Conservation (phyloP, 2,113 vertebrate genomes). For the Oceanites oceanicus region DNA sequence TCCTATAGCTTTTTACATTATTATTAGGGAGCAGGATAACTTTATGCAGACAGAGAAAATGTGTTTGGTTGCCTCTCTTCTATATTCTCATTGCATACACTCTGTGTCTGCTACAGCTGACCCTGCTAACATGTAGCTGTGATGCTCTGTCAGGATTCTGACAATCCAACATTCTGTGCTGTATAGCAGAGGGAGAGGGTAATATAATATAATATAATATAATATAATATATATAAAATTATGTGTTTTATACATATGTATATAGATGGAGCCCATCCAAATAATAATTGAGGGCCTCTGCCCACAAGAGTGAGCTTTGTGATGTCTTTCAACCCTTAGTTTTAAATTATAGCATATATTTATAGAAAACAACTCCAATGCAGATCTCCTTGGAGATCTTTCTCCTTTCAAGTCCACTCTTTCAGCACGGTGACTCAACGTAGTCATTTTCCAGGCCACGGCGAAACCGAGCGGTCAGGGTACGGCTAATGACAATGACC, state of each 20-base stretch:
- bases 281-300: slow-evolving; percentile 19
- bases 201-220: slow-evolving; percentile 31
- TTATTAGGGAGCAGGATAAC: slow-evolving; percentile 15
- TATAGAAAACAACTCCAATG: not conserved
- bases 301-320: not conserved
- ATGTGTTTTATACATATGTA: slow-evolving; percentile 58
- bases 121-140: not conserved
- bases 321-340: slow-evolving; percentile 10
- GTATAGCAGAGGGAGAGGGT: slow-evolving; percentile 31
- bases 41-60: not conserved
- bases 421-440: slow-evolving; percentile 94
- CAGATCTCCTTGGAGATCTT: not conserved
- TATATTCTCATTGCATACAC: not conserved
- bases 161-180: slow-evolving; percentile 20
- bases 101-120: not conserved
- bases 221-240: slow-evolving; percentile 37
- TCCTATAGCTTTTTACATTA: not conserved
- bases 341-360: slow-evolving; percentile 38
- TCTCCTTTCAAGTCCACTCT: not conserved
- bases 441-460: slow-evolving; percentile 92
- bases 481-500: slow-evolving; percentile 92
- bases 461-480: slow-evolving; percentile 84
- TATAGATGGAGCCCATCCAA: slow-evolving; percentile 43
- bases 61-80: not conserved
- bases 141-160: not conserved